Percentiles rank a stretch among this genome's conserved stretches.
Evolutionary conservation across 2,113 vertebrate species (phyloP).

Genomic region (Nothobranchius furzeri): DNA sequence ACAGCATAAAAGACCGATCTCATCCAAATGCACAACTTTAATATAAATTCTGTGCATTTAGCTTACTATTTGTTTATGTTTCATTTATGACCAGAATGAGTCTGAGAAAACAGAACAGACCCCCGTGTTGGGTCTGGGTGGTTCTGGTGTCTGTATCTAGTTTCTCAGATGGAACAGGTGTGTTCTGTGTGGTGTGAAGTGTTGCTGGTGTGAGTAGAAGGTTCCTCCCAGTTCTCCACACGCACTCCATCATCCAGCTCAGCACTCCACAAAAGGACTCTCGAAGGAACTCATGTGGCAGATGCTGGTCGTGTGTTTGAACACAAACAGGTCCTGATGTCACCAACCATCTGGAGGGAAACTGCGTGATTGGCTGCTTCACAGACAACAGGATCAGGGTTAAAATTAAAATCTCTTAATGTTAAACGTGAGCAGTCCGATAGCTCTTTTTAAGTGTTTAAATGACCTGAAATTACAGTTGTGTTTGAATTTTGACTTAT

Average conservation of each 20-base stretch:
- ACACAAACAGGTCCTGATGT: constrained; percentile 26
- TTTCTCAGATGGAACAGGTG: neutral
- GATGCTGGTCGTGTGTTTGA: constrained; percentile 30
- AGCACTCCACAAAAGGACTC: constrained; percentile 38
- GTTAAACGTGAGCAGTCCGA: neutral
- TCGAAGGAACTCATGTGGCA: neutral
- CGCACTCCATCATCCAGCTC: constrained; percentile 29
- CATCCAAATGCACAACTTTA: too few species aligned
- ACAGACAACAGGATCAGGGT: neutral
- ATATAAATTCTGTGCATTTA: too few species aligned
- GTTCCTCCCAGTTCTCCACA: constrained; percentile 59
- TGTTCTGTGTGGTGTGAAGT: neutral
- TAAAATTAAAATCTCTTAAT: neutral
- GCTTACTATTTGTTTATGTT: too few species aligned
- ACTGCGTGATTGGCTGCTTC: constrained; percentile 11
- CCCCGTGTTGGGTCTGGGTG: too few species aligned
- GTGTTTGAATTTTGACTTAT: neutral
- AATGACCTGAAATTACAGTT: too few species aligned
- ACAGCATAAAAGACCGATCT: too few species aligned
- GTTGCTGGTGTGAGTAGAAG: constrained; percentile 37
- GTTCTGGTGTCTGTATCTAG: neutral
- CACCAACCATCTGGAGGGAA: constrained; percentile 64
- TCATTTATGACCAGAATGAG: too few species aligned
- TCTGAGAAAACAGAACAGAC: too few species aligned
- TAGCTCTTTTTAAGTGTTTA: too few species aligned